Evolutionary conservation across 2,888 invertebrate genomes (phyloP).

Genomic region (Drosophila helvetica): DNA sequence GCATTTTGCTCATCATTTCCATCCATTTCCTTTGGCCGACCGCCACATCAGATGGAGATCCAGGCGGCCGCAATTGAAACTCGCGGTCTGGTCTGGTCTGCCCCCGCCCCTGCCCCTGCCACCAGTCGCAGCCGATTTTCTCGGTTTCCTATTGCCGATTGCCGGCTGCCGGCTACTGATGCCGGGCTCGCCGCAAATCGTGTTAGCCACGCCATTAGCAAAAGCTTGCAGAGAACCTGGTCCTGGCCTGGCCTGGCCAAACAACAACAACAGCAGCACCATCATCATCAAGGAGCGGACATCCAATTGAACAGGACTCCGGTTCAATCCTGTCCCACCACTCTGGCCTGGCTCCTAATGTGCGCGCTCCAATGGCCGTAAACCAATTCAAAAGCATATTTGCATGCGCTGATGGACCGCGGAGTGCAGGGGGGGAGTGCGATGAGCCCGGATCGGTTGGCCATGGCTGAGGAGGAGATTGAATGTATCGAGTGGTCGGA

Average conservation of each 20-base stretch:
- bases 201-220: conserved; percentile 79
- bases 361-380: conserved; percentile 71
- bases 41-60: conserved; percentile 9
- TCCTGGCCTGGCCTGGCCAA: conserved; percentile 22
- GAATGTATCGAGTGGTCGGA: conserved; percentile 27
- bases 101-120: neutral
- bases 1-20: conserved; percentile 56
- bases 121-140: too few species aligned
- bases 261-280: conserved; percentile 45
- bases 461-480: conserved; percentile 9
- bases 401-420: conserved; percentile 75
- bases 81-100: conserved; percentile 34
- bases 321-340: neutral
- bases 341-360: conserved; percentile 30
- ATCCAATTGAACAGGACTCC: conserved; percentile 24
- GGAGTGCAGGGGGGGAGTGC: conserved; percentile 36
- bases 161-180: neutral
- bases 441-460: neutral
- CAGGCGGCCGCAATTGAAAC: conserved; percentile 44
- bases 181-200: conserved; percentile 61
- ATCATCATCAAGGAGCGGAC: conserved; percentile 26
- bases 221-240: conserved; percentile 61
- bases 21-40: conserved; percentile 9
- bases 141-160: neutral
- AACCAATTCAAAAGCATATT: conserved; percentile 79